Percentiles rank a stretch among this genome's conserved stretches.
phyloP scores from a whole-genome alignment of 1,140 invertebrate genomes.

The Eurytemora carolleeae region DNA sequence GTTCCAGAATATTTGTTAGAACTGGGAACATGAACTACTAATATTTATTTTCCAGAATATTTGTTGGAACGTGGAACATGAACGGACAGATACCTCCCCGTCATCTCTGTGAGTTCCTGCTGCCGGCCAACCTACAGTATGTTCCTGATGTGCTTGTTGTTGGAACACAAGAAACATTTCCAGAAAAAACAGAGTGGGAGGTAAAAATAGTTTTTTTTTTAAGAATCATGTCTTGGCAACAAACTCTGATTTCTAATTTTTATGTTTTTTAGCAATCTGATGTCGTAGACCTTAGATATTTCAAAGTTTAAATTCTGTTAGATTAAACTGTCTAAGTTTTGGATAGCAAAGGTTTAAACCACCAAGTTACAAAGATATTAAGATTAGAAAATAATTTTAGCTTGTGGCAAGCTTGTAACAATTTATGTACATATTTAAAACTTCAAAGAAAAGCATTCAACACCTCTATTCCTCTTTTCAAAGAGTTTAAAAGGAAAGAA shows the following conservation, averaged over 20 bases:
- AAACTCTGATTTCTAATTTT: not conserved
- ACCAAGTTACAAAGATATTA: not conserved
- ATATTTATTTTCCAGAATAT: too few species aligned
- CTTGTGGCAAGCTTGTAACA: too few species aligned
- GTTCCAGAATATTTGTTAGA: too few species aligned
- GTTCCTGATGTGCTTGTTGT: slow-evolving; percentile 76
- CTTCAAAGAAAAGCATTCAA: too few species aligned
- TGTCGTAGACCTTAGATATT: not conserved
- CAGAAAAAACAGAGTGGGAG: slow-evolving; percentile 67
- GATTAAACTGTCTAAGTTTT: not conserved
- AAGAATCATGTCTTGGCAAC: not conserved
- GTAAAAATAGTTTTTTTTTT: slow-evolving; percentile 5
- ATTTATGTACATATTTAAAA: too few species aligned
- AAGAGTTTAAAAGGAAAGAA: too few species aligned
- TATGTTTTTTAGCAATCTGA: not conserved
- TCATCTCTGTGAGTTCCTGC: slow-evolving; percentile 64
- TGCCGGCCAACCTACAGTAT: slow-evolving; percentile 57
- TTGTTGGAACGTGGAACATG: slow-evolving; percentile 92
- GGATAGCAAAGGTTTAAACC: not conserved
- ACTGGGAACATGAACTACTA: too few species aligned
- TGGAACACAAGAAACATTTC: slow-evolving; percentile 65
- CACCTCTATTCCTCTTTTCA: too few species aligned
- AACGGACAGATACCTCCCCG: slow-evolving; percentile 42
- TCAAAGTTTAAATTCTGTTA: not conserved
- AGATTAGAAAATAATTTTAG: too few species aligned